A percentile compares a stretch with the other conserved stretches of the same genome.
Evolutionary conservation across 2,797 vertebrate species (phyloP).

Genomic region (Percopsis omiscomaycus): DNA sequence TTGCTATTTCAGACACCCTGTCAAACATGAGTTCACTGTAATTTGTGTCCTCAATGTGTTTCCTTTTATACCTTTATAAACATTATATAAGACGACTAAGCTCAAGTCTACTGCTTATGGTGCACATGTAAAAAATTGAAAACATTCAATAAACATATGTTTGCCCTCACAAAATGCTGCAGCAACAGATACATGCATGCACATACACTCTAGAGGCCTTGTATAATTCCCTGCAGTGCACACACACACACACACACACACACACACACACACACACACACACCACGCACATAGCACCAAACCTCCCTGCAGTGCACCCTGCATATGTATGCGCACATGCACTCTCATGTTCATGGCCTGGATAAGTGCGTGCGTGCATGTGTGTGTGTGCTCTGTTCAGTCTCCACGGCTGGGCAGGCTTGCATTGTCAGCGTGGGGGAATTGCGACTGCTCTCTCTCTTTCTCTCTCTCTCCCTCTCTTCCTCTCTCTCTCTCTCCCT

Average conservation of each 20-base stretch:
- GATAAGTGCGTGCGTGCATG: not conserved
- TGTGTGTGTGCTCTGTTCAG: not conserved
- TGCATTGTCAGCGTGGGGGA: not conserved
- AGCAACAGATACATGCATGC: conserved; percentile 3
- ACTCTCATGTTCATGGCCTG: not conserved
- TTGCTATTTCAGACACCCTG: conserved; percentile 23
- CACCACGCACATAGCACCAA: not conserved
- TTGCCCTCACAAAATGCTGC: conserved; percentile 6
- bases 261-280: conserved; percentile 1
- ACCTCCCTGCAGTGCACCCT: not conserved
- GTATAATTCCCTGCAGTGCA: not conserved
- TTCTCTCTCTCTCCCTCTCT: not conserved
- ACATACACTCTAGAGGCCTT: conserved; percentile 5
- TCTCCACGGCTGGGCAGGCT: not conserved
- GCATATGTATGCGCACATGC: not conserved
- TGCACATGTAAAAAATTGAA: conserved; percentile 9
- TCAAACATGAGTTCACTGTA: conserved; percentile 24
- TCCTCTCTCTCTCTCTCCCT: conserved; percentile 11
- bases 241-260: conserved; percentile 5
- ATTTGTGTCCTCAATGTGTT: conserved; percentile 28
- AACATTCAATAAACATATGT: conserved; percentile 2
- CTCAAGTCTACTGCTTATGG: conserved; percentile 39
- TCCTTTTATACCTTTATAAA: conserved; percentile 47
- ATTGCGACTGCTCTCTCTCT: not conserved
- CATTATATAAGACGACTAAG: conserved; percentile 44